A percentile compares a stretch with the other conserved stretches of the same genome.
Evolutionary conservation across 2,888 invertebrate genomes (phyloP).

Genomic region (Coelinius sp.): DNA sequence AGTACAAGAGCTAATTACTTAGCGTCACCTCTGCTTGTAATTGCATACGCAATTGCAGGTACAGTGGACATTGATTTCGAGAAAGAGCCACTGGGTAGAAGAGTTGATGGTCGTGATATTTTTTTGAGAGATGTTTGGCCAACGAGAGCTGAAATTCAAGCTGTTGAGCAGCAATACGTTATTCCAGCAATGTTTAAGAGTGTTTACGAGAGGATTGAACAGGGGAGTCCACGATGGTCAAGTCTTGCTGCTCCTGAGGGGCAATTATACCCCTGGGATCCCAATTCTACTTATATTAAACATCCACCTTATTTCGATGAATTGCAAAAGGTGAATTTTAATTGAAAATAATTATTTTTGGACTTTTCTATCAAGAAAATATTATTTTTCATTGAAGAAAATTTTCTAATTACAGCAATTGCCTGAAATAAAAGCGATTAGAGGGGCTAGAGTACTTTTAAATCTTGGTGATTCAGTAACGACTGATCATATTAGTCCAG

Average conservation of each 20-base stretch:
- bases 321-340: conserved; percentile 78
- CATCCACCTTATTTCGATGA: conserved; percentile 95
- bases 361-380: too few species aligned
- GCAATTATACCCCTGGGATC: conserved; percentile 93
- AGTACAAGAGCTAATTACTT: conserved; percentile 97
- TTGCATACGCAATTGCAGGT: conserved; percentile 97
- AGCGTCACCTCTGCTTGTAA: conserved; percentile 96
- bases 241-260: conserved; percentile 83
- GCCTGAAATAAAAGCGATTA: conserved; percentile 76
- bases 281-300: conserved; percentile 94
- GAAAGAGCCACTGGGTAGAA: conserved; percentile 83
- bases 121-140: conserved; percentile 97
- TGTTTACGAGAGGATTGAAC: conserved; percentile 87
- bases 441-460: conserved; percentile 85
- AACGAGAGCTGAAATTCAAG: conserved; percentile 88
- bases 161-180: conserved; percentile 88
- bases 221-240: conserved; percentile 91
- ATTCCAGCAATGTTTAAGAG: conserved; percentile 98
- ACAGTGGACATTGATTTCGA: conserved; percentile 96
- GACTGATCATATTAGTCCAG: conserved; percentile 98
- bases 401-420: conserved; percentile 72
- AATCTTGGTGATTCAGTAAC: conserved; percentile 97
- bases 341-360: too few species aligned
- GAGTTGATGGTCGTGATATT: conserved; percentile 80
- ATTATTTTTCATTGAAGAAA: neutral